Evolutionary conservation across 2,888 invertebrate genomes (phyloP).

Genomic region (Melanostoma mellinum): DNA sequence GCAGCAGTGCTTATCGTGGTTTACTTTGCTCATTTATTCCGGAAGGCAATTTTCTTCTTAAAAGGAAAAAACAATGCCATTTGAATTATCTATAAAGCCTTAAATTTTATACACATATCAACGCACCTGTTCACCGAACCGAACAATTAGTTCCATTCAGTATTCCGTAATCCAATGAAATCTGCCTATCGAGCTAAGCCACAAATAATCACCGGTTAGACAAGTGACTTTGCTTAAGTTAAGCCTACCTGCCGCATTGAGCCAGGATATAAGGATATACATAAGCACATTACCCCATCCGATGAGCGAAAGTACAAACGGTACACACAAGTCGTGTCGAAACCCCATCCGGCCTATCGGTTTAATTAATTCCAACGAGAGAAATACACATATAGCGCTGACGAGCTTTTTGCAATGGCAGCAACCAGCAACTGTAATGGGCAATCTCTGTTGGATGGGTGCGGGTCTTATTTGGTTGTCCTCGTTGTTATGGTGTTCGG

Average conservation of each 20-base stretch:
- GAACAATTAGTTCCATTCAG: constrained; percentile 45
- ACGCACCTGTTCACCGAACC: constrained; percentile 39
- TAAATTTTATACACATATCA: not conserved
- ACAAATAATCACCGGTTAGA: constrained; percentile 51
- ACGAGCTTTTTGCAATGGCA: not conserved
- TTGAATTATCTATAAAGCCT: constrained; percentile 15
- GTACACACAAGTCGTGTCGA: constrained; percentile 1
- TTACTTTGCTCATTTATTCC: not conserved
- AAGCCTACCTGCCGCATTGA: constrained; percentile 3
- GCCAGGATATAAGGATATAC: not conserved
- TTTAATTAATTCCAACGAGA: constrained; percentile 60
- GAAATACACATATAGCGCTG: constrained; percentile 16
- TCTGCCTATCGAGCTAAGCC: constrained; percentile 46
- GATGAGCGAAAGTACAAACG: constrained; percentile 26
- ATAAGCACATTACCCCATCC: constrained; percentile 24
- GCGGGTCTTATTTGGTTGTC: constrained; percentile 16
- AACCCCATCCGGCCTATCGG: constrained; percentile 35
- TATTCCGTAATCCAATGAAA: constrained; percentile 48
- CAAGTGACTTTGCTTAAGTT: constrained; percentile 59
- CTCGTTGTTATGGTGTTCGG: not conserved
- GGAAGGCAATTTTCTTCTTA: not conserved
- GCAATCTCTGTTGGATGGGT: not conserved
- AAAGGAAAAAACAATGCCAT: not conserved
- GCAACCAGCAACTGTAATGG: not conserved
- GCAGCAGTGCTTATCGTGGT: not conserved